phyloP scores from a whole-genome alignment of 2,797 vertebrate genomes.

The Coccyzus lansbergi region DNA sequence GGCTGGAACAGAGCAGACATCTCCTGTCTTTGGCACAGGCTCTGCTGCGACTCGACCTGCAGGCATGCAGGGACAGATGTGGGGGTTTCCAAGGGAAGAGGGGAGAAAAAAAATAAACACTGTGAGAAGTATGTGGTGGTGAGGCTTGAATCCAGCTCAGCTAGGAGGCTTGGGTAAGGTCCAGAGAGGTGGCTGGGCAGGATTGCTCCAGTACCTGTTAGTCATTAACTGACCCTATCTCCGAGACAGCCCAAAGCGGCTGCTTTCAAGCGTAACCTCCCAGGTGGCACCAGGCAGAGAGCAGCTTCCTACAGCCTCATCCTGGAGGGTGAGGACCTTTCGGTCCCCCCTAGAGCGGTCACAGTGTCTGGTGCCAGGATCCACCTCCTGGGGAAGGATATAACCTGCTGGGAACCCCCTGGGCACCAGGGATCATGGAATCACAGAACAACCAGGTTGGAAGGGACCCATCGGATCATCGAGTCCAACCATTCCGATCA shows the following conservation, averaged over 20 bases:
- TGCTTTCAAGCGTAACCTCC: not conserved
- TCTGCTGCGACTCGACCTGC: not conserved
- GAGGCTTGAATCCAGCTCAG: not conserved
- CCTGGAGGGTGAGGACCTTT: fast-evolving
- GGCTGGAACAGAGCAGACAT: not conserved
- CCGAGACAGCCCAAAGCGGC: fast-evolving
- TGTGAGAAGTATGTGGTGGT: not conserved
- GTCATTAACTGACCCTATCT: not conserved
- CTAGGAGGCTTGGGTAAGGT: fast-evolving
- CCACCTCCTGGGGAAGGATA: not conserved
- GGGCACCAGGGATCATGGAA: too few species aligned
- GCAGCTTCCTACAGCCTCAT: not conserved
- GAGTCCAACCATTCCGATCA: too few species aligned
- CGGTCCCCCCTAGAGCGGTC: fast-evolving
- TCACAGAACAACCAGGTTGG: too few species aligned
- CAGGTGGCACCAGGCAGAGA: not conserved
- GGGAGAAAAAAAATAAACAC: not conserved
- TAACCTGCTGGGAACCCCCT: not conserved
- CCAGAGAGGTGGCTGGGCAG: not conserved
- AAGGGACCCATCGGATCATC: too few species aligned
- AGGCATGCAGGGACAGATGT: not conserved
- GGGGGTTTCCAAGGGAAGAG: not conserved
- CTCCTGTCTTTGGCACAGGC: not conserved
- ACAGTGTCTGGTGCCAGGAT: fast-evolving
- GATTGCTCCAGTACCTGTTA: fast-evolving